phyloP scores from a whole-genome alignment of 1,140 invertebrate genomes.

The Psilanteris sp. region DNA sequence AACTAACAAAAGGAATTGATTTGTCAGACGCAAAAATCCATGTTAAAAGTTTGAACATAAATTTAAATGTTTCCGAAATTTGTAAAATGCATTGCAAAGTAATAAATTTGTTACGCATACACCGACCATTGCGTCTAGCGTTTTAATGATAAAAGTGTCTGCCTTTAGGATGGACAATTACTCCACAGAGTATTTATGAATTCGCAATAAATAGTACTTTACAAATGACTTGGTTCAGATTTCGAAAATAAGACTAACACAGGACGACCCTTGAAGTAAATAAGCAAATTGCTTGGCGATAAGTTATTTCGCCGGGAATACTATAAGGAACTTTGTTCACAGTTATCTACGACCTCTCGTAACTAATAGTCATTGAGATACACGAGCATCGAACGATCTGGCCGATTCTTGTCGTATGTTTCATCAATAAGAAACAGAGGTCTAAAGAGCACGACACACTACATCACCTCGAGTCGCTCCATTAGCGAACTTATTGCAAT shows the following conservation, averaged over 20 bases:
- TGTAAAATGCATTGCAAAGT: too few relatives aligned
- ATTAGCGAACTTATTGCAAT: conserved; percentile 46
- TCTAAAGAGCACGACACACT: conserved; percentile 56
- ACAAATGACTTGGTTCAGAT: conserved; percentile 16
- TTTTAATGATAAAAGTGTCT: too few relatives aligned
- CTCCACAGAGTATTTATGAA: conserved; percentile 2
- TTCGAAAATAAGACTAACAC: conserved; percentile 24
- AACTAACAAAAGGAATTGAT: too few relatives aligned
- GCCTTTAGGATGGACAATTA: too few relatives aligned
- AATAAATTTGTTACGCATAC: too few relatives aligned
- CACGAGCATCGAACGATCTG: conserved; percentile 13
- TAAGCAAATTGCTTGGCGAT: conserved; percentile 61
- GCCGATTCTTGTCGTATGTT: conserved; percentile 46
- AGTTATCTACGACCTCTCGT: conserved; percentile 59
- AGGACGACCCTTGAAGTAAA: conserved; percentile 47
- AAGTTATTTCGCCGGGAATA: conserved; percentile 57
- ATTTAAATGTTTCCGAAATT: too few relatives aligned
- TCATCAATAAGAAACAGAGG: conserved; percentile 56
- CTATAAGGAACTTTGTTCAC: conserved; percentile 62
- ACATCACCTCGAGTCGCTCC: conserved; percentile 28
- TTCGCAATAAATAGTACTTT: conserved; percentile 2
- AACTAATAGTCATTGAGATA: conserved; percentile 63
- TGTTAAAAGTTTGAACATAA: too few relatives aligned
- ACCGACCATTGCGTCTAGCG: too few relatives aligned
- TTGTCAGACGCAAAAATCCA: too few relatives aligned